These are phyloP conservation scores for Himalopsyche tibetana DNA, from an alignment of 2,888 invertebrate genomes.

Conservation along the genomic window DNA sequence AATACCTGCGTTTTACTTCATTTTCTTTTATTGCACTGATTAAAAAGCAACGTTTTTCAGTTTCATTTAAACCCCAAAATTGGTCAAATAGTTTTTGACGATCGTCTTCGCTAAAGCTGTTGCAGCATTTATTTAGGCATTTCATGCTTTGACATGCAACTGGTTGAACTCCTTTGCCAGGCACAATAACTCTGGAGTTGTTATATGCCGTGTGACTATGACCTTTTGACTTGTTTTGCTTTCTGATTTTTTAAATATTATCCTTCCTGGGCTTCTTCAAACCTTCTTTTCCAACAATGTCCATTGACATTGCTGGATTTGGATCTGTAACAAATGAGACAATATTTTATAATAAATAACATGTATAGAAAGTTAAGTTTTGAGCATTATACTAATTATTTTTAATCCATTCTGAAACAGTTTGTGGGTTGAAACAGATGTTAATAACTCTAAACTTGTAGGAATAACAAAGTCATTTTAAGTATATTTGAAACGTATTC, in stretches of 20 bases:
- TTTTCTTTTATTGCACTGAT: background rate
- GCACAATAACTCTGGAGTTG: constrained; percentile 6
- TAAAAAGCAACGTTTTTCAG: background rate
- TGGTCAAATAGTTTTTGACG: background rate
- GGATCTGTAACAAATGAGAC: too few species aligned
- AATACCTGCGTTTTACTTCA: background rate
- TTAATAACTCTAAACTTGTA: too few species aligned
- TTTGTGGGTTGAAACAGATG: too few species aligned
- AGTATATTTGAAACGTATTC: too few species aligned
- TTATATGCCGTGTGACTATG: background rate
- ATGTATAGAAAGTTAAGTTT: too few species aligned
- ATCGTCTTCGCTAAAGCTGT: background rate
- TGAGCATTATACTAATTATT: too few species aligned
- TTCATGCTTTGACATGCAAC: background rate
- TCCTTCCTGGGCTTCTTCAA: background rate
- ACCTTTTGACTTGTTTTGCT: background rate
- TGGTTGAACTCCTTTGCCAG: background rate
- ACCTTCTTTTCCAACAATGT: background rate
- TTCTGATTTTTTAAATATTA: background rate
- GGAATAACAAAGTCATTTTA: too few species aligned
- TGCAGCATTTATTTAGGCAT: background rate
- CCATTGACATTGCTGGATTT: too few species aligned
- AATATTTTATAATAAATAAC: too few species aligned
- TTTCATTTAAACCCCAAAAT: constrained; percentile 8
- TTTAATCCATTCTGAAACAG: too few species aligned